A percentile compares a stretch with the other conserved stretches of the same genome.
Evolutionary conservation across 2,797 vertebrate species (phyloP).

Genomic region (Syndactyla subalaris): DNA sequence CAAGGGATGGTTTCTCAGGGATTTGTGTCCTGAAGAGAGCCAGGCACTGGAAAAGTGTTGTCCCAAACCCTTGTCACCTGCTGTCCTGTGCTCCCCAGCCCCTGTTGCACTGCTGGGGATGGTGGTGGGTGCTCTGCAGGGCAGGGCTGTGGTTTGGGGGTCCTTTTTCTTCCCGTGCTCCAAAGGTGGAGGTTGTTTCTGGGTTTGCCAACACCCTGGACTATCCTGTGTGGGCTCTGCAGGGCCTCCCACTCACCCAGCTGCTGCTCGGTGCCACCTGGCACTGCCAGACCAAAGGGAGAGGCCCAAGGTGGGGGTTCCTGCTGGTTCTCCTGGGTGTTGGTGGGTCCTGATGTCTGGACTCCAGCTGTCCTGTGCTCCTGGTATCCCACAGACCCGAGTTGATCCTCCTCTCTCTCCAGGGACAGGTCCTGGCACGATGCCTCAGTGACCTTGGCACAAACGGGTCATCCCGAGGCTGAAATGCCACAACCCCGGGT

Average conservation of each 20-base stretch:
- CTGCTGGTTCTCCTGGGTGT: background rate
- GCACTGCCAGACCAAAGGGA: background rate
- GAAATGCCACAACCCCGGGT: rapidly evolving
- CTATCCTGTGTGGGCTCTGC: background rate
- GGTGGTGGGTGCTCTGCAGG: background rate
- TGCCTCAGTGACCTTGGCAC: background rate
- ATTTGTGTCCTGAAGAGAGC: background rate
- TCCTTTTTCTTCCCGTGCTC: background rate
- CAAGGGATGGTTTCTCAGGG: background rate
- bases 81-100: background rate
- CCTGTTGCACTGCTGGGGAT: background rate
- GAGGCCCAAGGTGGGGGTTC: background rate
- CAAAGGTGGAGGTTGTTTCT: background rate
- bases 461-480: background rate
- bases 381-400: rapidly evolving
- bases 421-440: background rate
- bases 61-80: rapidly evolving
- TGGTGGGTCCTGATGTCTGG: too few species aligned
- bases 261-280: background rate
- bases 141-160: background rate
- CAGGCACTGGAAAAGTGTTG: background rate
- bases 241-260: rapidly evolving
- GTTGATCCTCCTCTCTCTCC: rapidly evolving
- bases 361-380: background rate
- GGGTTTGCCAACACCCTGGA: background rate